A percentile compares a stretch with the other conserved stretches of the same genome.
Evolutionary conservation across 2,888 invertebrate genomes (phyloP).

Genomic region (Drosophila buzzatii): DNA sequence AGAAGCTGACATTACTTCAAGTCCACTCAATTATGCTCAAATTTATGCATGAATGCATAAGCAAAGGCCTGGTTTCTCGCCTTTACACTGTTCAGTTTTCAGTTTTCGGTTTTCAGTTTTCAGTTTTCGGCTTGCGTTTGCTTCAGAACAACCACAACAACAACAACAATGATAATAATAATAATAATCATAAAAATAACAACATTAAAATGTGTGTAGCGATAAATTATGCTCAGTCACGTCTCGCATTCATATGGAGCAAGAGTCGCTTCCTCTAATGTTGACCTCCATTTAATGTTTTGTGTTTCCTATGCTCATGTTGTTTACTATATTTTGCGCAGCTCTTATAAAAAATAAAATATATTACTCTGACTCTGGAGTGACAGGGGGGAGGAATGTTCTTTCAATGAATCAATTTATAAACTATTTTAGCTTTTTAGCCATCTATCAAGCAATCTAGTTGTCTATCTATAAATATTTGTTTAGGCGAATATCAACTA

Average conservation of each 20-base stretch:
- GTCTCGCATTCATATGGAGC: slow-evolving; percentile 24
- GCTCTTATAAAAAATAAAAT: not conserved
- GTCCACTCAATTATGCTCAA: slow-evolving; percentile 51
- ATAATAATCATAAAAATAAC: slow-evolving; percentile 9
- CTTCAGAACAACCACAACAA: slow-evolving; percentile 11
- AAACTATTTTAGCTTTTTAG: not conserved
- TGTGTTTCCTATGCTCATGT: slow-evolving; percentile 15
- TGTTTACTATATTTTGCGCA: slow-evolving; percentile 10
- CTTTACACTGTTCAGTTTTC: not conserved
- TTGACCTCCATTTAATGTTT: slow-evolving; percentile 47
- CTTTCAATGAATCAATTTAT: not conserved
- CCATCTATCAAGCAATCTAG: not conserved
- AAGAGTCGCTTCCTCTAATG: slow-evolving; percentile 40
- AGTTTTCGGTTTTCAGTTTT: not conserved
- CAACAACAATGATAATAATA: not conserved
- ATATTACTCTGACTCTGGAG: not conserved
- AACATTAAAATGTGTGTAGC: slow-evolving; percentile 11
- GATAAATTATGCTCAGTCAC: slow-evolving; percentile 60
- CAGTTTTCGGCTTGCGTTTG: slow-evolving; percentile 7
- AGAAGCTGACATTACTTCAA: slow-evolving; percentile 32
- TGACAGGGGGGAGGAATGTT: not conserved
- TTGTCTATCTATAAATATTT: not conserved
- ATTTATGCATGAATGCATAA: slow-evolving; percentile 54
- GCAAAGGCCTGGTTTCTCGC: slow-evolving; percentile 15
- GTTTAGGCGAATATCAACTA: not conserved